Conservation (phyloP, 1,140 invertebrate genomes). For the Conus ventricosus region DNA sequence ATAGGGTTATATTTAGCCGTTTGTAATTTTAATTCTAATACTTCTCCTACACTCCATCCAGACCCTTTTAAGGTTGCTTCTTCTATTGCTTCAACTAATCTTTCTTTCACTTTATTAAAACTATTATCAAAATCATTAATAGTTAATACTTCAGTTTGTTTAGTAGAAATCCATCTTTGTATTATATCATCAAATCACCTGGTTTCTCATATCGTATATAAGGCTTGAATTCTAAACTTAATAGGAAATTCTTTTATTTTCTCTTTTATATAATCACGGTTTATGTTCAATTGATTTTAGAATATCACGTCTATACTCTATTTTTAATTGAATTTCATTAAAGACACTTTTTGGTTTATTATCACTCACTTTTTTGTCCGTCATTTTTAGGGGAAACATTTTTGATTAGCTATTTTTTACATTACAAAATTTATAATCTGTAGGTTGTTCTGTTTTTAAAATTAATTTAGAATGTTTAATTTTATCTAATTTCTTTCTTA, state of each 20-base stretch:
- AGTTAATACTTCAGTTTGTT: conserved; percentile 31
- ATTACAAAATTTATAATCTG: too few species aligned
- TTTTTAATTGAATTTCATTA: conserved; percentile 30
- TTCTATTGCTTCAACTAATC: not conserved
- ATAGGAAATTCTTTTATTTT: conserved; percentile 15
- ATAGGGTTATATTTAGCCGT: conserved; percentile 21
- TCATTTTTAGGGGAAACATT: conserved; percentile 9
- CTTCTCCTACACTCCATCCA: too few species aligned
- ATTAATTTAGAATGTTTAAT: too few species aligned
- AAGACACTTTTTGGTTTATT: conserved; percentile 32
- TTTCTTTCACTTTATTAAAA: not conserved
- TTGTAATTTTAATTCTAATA: conserved; percentile 24
- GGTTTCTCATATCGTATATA: not conserved
- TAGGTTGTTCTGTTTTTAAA: too few species aligned
- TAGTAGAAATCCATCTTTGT: conserved; percentile 34
- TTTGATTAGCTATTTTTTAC: too few species aligned
- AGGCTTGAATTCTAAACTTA: not conserved
- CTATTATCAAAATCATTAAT: conserved; percentile 37
- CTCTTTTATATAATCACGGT: conserved; percentile 30
- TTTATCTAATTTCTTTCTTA: too few species aligned
- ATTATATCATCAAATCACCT: conserved; percentile 1
- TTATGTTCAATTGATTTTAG: conserved; percentile 35
- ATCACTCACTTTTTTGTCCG: conserved; percentile 25
- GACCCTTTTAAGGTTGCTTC: too few species aligned
- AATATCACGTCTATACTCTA: conserved; percentile 31